These are phyloP conservation scores for Bombycilla garrulus DNA, from an alignment of 2,113 vertebrate species.

Conservation along the genomic window DNA sequence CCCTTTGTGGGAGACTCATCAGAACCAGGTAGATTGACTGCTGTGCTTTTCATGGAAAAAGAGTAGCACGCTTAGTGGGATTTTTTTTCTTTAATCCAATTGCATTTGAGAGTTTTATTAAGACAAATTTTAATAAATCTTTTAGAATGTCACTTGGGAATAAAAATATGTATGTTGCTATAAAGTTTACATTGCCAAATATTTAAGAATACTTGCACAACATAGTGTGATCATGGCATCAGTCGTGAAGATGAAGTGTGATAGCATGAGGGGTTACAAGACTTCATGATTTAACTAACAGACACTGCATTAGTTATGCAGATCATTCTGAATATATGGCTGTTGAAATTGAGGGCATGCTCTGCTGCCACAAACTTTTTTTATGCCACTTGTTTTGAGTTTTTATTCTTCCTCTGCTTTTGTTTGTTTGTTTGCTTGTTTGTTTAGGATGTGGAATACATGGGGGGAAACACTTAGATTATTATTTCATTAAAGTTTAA, in stretches of 20 bases:
- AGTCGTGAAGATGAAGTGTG: not conserved
- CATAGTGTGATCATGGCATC: not conserved
- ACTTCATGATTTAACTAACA: not conserved
- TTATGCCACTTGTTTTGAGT: conserved; percentile 29
- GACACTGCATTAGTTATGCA: not conserved
- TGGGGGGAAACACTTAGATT: not conserved
- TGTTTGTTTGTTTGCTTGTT: not conserved
- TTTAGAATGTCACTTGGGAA: not conserved
- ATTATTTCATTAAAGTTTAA: not conserved
- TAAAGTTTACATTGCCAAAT: not conserved
- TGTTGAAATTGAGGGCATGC: conserved; percentile 26
- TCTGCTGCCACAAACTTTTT: not conserved
- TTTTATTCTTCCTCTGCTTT: not conserved
- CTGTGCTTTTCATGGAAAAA: not conserved
- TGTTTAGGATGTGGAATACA: not conserved
- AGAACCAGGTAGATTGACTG: not conserved
- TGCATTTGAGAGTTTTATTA: not conserved
- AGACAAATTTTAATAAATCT: not conserved
- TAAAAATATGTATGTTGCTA: not conserved
- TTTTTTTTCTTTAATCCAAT: not conserved
- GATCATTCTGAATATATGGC: not conserved
- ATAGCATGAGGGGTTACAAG: not conserved
- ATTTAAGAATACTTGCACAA: conserved; percentile 1
- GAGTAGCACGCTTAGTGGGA: not conserved
- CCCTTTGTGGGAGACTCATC: not conserved